These are phyloP conservation scores for Paracentrotus lividus DNA, from an alignment of 53 echinoderm and acorn worm species.

Conservation along the genomic window DNA sequence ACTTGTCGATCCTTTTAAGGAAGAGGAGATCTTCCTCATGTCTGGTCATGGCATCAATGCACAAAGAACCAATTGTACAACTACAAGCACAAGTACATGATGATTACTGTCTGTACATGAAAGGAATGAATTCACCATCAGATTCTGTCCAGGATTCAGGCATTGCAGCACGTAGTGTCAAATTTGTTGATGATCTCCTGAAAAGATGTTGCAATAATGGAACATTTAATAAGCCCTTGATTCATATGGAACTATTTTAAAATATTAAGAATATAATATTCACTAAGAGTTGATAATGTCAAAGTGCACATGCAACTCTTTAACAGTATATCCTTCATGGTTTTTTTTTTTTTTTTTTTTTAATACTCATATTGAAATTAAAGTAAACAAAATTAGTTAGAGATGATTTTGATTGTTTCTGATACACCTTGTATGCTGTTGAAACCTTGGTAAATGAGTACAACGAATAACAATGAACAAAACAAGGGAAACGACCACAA, in stretches of 20 bases:
- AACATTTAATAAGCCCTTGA: background rate
- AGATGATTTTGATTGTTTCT: too few relatives aligned
- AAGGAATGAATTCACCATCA: background rate
- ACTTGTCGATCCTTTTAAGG: slow-evolving; percentile 22
- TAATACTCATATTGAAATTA: too few relatives aligned
- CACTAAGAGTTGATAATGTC: too few relatives aligned
- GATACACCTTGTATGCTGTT: too few relatives aligned
- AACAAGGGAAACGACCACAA: background rate
- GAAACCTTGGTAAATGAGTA: too few relatives aligned
- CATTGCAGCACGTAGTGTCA: background rate
- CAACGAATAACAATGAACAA: background rate
- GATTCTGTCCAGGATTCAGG: background rate
- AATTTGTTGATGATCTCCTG: slow-evolving; percentile 11
- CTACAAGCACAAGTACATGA: background rate
- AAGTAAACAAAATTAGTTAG: too few relatives aligned
- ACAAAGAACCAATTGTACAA: slow-evolving; percentile 42
- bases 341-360: too few relatives aligned
- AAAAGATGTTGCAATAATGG: background rate
- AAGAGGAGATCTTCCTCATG: background rate
- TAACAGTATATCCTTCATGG: too few relatives aligned
- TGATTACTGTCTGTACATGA: background rate
- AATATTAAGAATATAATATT: too few relatives aligned
- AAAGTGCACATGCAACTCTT: too few relatives aligned
- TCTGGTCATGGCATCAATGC: slow-evolving; percentile 9
- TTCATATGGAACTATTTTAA: background rate